Conservation (phyloP, 2,797 vertebrate species). For the Graptemys geographica region DNA sequence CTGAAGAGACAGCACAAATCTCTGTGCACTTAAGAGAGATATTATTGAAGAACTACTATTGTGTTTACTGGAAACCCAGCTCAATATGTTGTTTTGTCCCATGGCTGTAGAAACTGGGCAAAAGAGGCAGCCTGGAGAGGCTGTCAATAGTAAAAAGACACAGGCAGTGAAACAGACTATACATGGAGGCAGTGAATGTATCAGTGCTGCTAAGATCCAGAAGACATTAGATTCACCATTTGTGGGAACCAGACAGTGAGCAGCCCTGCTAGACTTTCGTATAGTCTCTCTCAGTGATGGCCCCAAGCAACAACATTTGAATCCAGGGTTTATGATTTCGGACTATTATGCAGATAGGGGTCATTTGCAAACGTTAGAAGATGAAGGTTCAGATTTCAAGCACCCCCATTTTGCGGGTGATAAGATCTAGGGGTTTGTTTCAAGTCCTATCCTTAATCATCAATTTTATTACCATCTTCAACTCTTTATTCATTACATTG, state of each 20-base stretch:
- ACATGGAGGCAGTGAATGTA: neutral
- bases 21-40: neutral
- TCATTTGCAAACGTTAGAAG: neutral
- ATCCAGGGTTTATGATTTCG: fast-evolving
- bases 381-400: neutral
- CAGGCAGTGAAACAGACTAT: fast-evolving
- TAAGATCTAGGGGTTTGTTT: neutral
- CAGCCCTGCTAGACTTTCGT: neutral
- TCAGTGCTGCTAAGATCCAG: neutral
- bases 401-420: neutral
- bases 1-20: neutral
- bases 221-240: neutral
- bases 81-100: neutral
- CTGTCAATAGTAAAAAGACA: neutral
- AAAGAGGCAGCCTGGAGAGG: neutral
- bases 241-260: neutral
- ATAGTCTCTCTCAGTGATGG: neutral
- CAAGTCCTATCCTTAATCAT: neutral
- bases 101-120: neutral
- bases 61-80: neutral
- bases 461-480: neutral
- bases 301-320: fast-evolving
- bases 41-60: neutral
- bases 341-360: fast-evolving
- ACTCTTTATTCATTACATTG: neutral